Conservation (phyloP, 2,888 invertebrate genomes). For the Callinectes sapidus region DNA sequence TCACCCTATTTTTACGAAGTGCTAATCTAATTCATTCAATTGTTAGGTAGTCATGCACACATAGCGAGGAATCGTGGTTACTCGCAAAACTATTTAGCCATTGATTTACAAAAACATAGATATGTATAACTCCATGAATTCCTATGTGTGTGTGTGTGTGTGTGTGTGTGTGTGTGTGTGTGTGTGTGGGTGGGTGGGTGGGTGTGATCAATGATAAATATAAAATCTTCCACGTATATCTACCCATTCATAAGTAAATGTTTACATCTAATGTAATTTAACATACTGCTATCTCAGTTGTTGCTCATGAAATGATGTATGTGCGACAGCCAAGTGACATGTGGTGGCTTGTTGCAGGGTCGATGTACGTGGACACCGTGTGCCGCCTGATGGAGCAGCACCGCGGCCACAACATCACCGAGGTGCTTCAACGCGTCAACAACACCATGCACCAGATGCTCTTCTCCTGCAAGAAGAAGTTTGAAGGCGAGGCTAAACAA, state of each 20-base stretch:
- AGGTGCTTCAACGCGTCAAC: constrained; percentile 48
- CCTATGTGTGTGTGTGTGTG: no score
- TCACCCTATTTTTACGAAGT: not conserved
- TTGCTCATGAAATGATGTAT: not conserved
- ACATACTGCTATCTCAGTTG: not conserved
- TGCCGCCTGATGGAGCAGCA: constrained; percentile 50
- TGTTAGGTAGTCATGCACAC: no score
- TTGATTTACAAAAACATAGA: no score
- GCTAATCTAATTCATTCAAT: not conserved
- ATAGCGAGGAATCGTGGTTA: no score
- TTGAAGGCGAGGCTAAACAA: constrained; percentile 54
- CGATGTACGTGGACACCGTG: constrained; percentile 59
- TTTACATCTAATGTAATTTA: no score
- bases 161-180: no score
- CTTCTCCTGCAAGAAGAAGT: constrained; percentile 29
- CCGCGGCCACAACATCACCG: constrained; percentile 48
- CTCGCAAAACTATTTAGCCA: no score
- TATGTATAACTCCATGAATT: no score
- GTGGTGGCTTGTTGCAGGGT: constrained; percentile 42
- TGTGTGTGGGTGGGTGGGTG: no score
- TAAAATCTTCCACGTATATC: not conserved
- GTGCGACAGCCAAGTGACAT: not conserved
- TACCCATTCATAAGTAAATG: not conserved
- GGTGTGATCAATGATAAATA: not conserved
- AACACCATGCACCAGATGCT: constrained; percentile 61